phyloP scores from a whole-genome alignment of 2,888 invertebrate genomes.

The Teleiodes luculella region DNA sequence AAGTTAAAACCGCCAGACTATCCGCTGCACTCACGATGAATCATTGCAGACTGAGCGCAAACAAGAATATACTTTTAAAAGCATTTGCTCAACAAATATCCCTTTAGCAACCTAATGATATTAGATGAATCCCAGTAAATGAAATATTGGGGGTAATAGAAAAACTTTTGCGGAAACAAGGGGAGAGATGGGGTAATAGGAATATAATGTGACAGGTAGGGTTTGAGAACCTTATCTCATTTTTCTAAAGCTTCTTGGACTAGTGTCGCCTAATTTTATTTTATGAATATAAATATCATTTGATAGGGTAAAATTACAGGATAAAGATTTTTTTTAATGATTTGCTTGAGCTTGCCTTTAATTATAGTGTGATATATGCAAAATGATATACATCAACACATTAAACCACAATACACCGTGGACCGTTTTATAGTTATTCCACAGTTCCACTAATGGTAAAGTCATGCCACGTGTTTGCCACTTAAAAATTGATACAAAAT shows the following conservation, averaged over 20 bases:
- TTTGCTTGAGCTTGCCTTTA: too few relatives aligned
- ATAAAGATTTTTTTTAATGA: too few relatives aligned
- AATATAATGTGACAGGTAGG: constrained; percentile 34
- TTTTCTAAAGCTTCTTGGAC: neutral
- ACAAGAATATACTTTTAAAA: constrained; percentile 28
- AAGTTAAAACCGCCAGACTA: constrained; percentile 1
- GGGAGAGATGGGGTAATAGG: constrained; percentile 35
- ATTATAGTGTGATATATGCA: too few relatives aligned
- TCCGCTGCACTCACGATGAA: constrained; percentile 1
- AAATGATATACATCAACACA: too few relatives aligned
- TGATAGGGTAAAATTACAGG: too few relatives aligned
- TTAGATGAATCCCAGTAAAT: constrained; percentile 49
- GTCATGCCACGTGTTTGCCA: too few relatives aligned
- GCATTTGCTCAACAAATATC: constrained; percentile 28
- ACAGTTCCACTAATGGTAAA: too few relatives aligned
- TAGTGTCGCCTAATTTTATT: neutral
- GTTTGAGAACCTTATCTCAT: constrained; percentile 38
- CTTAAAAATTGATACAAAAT: too few relatives aligned
- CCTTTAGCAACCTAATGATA: constrained; percentile 32
- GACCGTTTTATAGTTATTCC: too few relatives aligned
- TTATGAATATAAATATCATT: too few relatives aligned
- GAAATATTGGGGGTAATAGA: constrained; percentile 55
- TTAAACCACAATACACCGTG: too few relatives aligned
- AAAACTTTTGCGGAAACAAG: constrained; percentile 38
- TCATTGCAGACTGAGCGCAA: constrained; percentile 10